A percentile compares a stretch with the other conserved stretches of the same genome.
phyloP scores from a whole-genome alignment of 2,888 invertebrate genomes.

The Rhingia campestris region DNA sequence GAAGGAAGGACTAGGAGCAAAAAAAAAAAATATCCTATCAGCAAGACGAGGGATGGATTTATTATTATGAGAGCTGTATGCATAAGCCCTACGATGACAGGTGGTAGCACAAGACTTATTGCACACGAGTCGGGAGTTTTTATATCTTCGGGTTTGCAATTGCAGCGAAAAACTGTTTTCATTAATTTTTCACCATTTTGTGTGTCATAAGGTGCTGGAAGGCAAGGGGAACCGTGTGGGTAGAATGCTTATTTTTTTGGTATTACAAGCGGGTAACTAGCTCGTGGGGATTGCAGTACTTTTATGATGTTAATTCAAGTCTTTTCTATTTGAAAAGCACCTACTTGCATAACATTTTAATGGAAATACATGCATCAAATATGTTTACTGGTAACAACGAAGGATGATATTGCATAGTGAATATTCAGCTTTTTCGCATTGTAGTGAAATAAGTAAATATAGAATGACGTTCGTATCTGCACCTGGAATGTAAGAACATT shows the following conservation, averaged over 20 bases:
- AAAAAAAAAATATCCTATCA: constrained; percentile 13
- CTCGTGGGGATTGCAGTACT: constrained; percentile 21
- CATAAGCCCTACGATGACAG: constrained; percentile 24
- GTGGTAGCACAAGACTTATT: constrained; percentile 15
- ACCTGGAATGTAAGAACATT: no score
- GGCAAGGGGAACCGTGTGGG: neutral
- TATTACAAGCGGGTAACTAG: neutral
- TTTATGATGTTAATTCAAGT: constrained; percentile 39
- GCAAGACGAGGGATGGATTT: constrained; percentile 6
- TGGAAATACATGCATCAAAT: constrained; percentile 15
- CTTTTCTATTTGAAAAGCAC: neutral
- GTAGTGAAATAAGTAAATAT: no score
- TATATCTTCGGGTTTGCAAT: neutral
- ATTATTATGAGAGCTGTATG: constrained; percentile 16
- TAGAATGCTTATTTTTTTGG: neutral
- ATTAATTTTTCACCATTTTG: constrained; percentile 5
- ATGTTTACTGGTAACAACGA: neutral
- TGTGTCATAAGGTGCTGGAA: neutral
- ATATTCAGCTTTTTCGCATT: neutral
- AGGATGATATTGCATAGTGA: constrained; percentile 19
- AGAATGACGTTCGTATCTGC: no score
- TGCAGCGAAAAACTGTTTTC: constrained; percentile 6
- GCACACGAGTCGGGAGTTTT: constrained; percentile 20
- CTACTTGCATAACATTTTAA: constrained; percentile 5
- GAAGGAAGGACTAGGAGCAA: constrained; percentile 2